phyloP scores from a whole-genome alignment of 2,888 invertebrate species.

The Rhingia rostrata region DNA sequence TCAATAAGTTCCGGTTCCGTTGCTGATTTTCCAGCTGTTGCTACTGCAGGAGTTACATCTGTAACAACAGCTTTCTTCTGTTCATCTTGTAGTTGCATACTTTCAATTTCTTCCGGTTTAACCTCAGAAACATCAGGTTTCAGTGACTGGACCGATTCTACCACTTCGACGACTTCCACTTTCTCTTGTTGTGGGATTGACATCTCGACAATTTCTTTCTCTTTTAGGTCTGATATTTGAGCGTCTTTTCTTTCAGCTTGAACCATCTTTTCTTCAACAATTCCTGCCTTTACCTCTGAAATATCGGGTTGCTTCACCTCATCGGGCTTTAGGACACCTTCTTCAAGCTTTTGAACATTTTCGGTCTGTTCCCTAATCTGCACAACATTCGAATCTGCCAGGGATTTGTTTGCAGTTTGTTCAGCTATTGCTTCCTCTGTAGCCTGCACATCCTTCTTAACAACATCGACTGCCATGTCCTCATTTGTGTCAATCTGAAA shows the following conservation, averaged over 20 bases:
- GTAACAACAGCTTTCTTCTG: neutral
- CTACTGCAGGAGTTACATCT: neutral
- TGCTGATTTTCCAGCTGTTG: neutral
- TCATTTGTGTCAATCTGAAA: constrained; percentile 16
- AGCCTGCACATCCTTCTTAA: neutral
- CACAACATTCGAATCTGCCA: neutral
- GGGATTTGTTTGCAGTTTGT: neutral
- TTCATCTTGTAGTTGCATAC: constrained; percentile 4
- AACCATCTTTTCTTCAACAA: neutral
- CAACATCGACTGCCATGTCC: neutral
- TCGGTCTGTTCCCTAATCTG: neutral
- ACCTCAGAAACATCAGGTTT: neutral
- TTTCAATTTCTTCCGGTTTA: constrained; percentile 17
- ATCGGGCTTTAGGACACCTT: neutral
- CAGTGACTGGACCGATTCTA: constrained; percentile 42
- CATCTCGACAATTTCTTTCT: constrained; percentile 60
- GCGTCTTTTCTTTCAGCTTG: constrained; percentile 11
- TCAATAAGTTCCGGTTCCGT: neutral
- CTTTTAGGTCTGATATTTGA: constrained; percentile 65
- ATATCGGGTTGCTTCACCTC: constrained; percentile 6
- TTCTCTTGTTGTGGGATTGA: constrained; percentile 37
- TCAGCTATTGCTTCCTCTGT: neutral
- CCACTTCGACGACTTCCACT: constrained; percentile 72
- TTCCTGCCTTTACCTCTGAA: neutral
- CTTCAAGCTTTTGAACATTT: neutral